Evolutionary conservation across 2,888 invertebrate genomes (phyloP), one percentile per base, ranked within the genome.

Genomic region (Tetragonisca angustula): DNA sequence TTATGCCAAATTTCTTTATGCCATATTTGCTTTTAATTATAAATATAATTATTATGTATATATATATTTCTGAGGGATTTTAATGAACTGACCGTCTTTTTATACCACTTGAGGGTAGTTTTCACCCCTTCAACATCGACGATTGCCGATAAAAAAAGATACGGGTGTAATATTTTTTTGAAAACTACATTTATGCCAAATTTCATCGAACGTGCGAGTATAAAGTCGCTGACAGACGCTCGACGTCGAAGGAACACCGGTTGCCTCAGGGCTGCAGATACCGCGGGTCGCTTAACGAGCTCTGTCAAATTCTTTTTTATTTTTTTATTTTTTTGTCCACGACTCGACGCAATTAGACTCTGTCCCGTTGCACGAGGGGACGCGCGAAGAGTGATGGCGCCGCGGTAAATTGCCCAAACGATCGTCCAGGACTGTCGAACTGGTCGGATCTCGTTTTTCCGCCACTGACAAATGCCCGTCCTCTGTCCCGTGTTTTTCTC

Each of bases 331-430:
- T 43, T 43, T 43, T 43, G 43, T 62, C 64, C 21, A 9, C 61
- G 76, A 67, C 88, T 85, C 83, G 86, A 86, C 87, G 89, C 89
- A 90, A 90, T 90, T 90, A 90, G 89, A 90, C 89, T 87, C 86
- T 89, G 89, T 90, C 89, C 88, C 85, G 90, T 87, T 90, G 75
- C 85, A 70, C 83, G 84, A 88, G 87, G 87, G 87, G 85, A 87
- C 88, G 88, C 87, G 87, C 82, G 82, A 90, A 90, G 89, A 90
- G 85, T 89, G 84, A 90, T 90, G 89, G 83, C 89, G 76, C 82
- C 79, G 79, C 52, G 85, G 80, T 88, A 90, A 90, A 90, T 90
- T 90, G 89, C 71, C 82, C 79, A 72, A 72, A 52, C 68, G 67
- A 64, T 77, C 71, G 78, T 65, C 78, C 85, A 19, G 70, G 62